Base-by-base conservation (phyloP, 2,888 invertebrate genomes). In the Acanthoscelides obtectus region DNA sequence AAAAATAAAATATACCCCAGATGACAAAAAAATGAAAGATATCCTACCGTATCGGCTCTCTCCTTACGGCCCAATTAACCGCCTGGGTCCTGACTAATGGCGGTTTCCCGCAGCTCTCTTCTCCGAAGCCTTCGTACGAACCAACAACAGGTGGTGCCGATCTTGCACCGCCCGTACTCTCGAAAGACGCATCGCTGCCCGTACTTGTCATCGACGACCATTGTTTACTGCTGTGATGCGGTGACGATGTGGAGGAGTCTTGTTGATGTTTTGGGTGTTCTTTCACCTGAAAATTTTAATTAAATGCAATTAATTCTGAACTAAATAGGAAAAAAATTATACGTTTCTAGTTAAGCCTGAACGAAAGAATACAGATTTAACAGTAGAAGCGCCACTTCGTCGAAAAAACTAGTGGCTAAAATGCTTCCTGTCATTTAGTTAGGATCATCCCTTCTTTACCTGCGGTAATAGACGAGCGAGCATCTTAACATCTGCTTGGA, bases 181-280 rank as follows among this genome's bases (percentile, higher is more conserved):
- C 82, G 73, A 82, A 83, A 0, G 69, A 64, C 21, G 85, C 83
- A 71, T 85, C 85, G 73, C 84, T 85, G 20, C 82, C 81, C 3
- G 83, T 81, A 72, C 83, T 83, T 2, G 81, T 82, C 45, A 45
- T 45, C n/a, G 83, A 83, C 0, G 84, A 84, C 84, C 84, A 84
- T 70, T 83, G 81, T 72, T 82, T 81, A n/a, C 78, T 79, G 20
- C 78, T 79, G 25, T 76, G 70, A n/a, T 70, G 66, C 4, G 76
- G 72, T 5, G 76, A 72, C 21, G 45, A 45, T 45, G 12, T 45
- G 5, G 45, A 12, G 12, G 45, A 45, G 12, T 45, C 45, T 12
- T 45, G 45, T 45, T 80, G 78, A 19, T 80, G 76, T 73, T 78
- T 79, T 45, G 69, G 70, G 2, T 73, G 69, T 64, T 76, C 76